Evolutionary conservation across 2,797 vertebrate genomes (phyloP).

Genomic region (Dromococcyx pavoninus): DNA sequence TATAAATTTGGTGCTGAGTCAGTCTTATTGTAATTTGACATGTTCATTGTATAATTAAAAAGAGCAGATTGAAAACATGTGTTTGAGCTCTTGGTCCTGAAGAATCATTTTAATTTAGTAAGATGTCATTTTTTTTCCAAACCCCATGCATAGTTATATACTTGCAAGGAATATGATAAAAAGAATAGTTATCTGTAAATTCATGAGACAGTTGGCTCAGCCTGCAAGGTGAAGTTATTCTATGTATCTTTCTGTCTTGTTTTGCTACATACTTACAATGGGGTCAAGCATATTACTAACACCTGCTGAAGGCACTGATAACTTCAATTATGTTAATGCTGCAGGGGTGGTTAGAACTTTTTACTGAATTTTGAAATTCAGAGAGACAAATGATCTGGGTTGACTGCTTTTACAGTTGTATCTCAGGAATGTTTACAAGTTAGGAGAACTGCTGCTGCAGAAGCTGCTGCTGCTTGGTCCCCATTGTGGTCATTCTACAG

Average conservation of each 20-base stretch:
- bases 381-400: background rate
- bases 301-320: background rate
- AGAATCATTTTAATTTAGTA: background rate
- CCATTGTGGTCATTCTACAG: accelerated
- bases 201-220: background rate
- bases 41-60: slow-evolving; percentile 14
- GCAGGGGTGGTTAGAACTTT: background rate
- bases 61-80: background rate
- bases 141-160: background rate
- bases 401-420: background rate
- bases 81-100: background rate
- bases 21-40: slow-evolving; percentile 7
- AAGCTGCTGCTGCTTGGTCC: background rate
- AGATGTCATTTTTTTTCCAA: background rate
- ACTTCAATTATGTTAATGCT: background rate
- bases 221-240: background rate
- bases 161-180: background rate
- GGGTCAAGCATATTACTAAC: background rate
- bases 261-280: background rate
- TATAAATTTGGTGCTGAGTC: background rate
- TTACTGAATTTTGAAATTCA: background rate
- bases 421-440: background rate
- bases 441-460: background rate
- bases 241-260: background rate
- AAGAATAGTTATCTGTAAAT: background rate